Conservation (phyloP, 1,140 invertebrate species). For the Microplitis mediator region DNA sequence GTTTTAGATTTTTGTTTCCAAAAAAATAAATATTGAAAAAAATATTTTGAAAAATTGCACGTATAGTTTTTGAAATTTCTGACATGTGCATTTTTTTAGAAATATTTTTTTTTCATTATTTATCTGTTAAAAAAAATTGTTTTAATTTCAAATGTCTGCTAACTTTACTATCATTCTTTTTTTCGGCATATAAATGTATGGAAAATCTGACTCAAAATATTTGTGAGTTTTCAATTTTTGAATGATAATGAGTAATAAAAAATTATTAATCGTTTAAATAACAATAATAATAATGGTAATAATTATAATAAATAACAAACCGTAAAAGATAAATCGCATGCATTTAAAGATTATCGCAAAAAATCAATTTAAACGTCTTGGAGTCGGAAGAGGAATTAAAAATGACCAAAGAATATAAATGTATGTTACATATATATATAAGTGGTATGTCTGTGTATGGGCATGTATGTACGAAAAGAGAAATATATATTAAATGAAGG, state of each 20-base stretch:
- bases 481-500: background rate
- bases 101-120: no score
- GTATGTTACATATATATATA: background rate
- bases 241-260: background rate
- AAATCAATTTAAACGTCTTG: constrained; percentile 12
- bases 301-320: background rate
- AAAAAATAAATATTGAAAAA: no score
- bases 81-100: no score
- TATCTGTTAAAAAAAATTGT: no score
- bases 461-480: background rate
- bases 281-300: background rate
- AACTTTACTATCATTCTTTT: no score
- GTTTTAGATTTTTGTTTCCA: no score
- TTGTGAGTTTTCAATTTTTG: background rate
- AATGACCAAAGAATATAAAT: background rate
- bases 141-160: no score
- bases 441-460: no score
- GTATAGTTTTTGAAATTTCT: no score
- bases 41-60: no score
- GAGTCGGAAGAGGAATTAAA: constrained; percentile 3
- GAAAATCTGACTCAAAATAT: no score
- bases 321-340: constrained; percentile 12
- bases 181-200: no score
- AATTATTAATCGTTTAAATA: background rate
- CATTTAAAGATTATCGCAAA: constrained; percentile 8